These are phyloP conservation scores for Tribolium madens DNA, from an alignment of 1,140 invertebrate genomes.

Conservation along the genomic window DNA sequence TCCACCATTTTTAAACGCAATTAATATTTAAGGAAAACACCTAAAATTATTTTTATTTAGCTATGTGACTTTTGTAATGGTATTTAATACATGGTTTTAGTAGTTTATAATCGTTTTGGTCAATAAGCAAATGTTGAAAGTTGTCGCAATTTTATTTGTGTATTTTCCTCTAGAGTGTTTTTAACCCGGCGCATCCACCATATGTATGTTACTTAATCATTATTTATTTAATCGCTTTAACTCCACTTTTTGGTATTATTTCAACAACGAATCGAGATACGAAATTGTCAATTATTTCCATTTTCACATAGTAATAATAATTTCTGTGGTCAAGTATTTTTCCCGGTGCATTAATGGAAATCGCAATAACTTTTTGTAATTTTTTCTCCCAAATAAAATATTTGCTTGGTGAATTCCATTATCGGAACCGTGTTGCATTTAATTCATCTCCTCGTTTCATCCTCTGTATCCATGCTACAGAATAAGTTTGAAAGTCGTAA, in stretches of 20 bases:
- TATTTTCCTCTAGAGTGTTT: background rate
- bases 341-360: no score
- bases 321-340: background rate
- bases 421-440: background rate
- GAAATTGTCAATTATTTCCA: no score
- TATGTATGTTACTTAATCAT: background rate
- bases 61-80: no score
- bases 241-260: background rate
- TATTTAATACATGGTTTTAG: no score
- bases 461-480: background rate
- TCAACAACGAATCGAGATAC: background rate
- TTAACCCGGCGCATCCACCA: background rate
- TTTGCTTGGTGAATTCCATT: background rate
- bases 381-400: background rate
- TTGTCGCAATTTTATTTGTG: no score
- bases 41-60: no score
- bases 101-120: no score
- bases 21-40: background rate
- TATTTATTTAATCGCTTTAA: background rate
- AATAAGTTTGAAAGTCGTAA: conserved; percentile 3
- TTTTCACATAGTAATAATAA: no score
- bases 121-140: no score
- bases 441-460: background rate
- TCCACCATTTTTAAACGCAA: background rate
- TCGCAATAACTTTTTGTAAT: no score